phyloP scores from a whole-genome alignment of 2,888 invertebrate species.

The Aricia artaxerxes region DNA sequence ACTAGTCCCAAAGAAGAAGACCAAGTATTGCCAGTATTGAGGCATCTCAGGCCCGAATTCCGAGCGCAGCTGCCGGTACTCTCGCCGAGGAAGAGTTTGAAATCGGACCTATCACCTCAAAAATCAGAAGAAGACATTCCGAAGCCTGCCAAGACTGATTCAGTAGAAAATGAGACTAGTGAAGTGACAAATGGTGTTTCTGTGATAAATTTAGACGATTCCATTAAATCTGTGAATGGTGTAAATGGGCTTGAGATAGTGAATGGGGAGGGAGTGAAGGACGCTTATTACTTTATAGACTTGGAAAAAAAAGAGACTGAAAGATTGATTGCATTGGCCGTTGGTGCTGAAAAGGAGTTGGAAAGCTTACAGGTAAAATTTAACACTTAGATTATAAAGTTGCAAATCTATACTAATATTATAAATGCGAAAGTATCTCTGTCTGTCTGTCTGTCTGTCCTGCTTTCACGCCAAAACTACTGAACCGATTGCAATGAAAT shows the following conservation, averaged over 20 bases:
- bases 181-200: constrained; percentile 61
- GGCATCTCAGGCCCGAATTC: constrained; percentile 92
- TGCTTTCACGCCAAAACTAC: no score
- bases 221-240: constrained; percentile 48
- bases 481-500: no score
- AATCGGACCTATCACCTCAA: constrained; percentile 60
- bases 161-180: constrained; percentile 42
- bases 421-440: no score
- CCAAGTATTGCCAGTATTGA: constrained; percentile 85
- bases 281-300: constrained; percentile 89
- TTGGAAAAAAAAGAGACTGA: constrained; percentile 87
- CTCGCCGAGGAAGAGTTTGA: constrained; percentile 79
- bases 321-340: constrained; percentile 84
- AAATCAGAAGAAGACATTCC: constrained; percentile 65
- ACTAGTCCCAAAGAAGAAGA: constrained; percentile 62
- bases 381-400: neutral
- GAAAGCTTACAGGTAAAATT: constrained; percentile 70
- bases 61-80: constrained; percentile 89
- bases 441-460: no score
- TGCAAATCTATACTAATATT: no score
- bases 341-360: constrained; percentile 85
- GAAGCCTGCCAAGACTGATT: constrained; percentile 55
- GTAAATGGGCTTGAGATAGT: constrained; percentile 46
- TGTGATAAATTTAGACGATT: constrained; percentile 67
- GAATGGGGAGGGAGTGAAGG: constrained; percentile 74